Percentiles rank a stretch among this genome's conserved stretches.
Conservation (phyloP, 2,113 vertebrate species). For the Platichthys stellatus region DNA sequence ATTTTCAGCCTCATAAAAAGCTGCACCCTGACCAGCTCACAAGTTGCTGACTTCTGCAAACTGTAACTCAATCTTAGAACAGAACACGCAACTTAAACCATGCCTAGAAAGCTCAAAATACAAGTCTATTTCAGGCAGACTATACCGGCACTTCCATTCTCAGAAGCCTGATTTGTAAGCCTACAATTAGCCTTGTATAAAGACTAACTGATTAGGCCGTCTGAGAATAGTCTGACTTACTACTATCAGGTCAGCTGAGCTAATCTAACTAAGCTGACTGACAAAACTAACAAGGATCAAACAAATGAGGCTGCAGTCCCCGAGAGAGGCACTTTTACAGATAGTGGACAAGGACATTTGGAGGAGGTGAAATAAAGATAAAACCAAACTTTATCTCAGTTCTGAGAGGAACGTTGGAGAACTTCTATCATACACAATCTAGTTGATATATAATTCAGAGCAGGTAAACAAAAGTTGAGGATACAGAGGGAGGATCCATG, state of each 20-base stretch:
- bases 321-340: background rate
- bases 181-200: conserved; percentile 68
- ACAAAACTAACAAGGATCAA: conserved; percentile 51
- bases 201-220: conserved; percentile 50
- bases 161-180: conserved; percentile 59
- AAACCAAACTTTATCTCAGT: background rate
- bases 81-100: conserved; percentile 26
- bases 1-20: background rate
- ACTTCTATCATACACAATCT: background rate
- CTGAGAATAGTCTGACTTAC: conserved; percentile 63
- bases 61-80: conserved; percentile 19
- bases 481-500: conserved; percentile 23
- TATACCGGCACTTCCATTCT: conserved; percentile 55
- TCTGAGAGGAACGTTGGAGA: conserved; percentile 5
- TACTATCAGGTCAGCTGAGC: conserved; percentile 48
- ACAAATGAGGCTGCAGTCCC: background rate
- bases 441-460: conserved; percentile 12
- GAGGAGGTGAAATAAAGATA: background rate
- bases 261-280: conserved; percentile 38
- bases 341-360: background rate
- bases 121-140: conserved; percentile 43
- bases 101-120: conserved; percentile 37
- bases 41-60: conserved; percentile 14
- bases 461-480: conserved; percentile 41
- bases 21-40: background rate